Evolutionary conservation across 2,888 invertebrate genomes (phyloP), one percentile per base, ranked within the genome.

Genomic region (Steinernema hermaphroditum): DNA sequence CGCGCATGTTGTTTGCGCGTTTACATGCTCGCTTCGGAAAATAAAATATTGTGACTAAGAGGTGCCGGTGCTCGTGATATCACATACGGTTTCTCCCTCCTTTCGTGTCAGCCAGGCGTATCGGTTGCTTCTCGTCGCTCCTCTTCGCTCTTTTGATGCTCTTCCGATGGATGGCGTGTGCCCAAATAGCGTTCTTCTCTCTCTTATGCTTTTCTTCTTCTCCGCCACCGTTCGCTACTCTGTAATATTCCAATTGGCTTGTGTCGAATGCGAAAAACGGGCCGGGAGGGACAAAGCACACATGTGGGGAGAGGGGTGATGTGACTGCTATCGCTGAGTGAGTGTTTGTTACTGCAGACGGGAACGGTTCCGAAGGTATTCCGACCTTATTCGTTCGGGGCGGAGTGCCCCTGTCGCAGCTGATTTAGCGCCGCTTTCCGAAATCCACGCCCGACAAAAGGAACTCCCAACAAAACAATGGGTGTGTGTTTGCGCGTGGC

Each of bases 91-190:
- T 32, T 62, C 54, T 29, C 34, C 16, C 62, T 54, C 29, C 32
- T 62, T 62, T 62, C 29, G 32, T 62, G 62, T 62, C 62, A 62
- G 62, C 19, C 32, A 62, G 62, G 29, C 62, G n/a, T 54, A 27
- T 54, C 54, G 27, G 54, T 27, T 27, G 16, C 54, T 54, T 54
- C 34, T 62, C 54, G 37, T n/a, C n/a, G n/a, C n/a, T n/a, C n/a
- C 37, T 37, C 54, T 29, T 2, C 62, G 62, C 62, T 62, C 34
- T 27, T 32, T 32, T 32, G 62, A 62, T 62, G 62, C 62, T 62
- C 29, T 12, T 29, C 62, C 62, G 62, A 62, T 32, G n/a, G n/a
- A n/a, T n/a, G 32, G 32, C 32, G 62, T 62, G 62, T 62, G 62
- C 62, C 62, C 62, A 62, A 62, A 32, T 12, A 32, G 32, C 32